Evolutionary conservation across 2,113 vertebrate genomes (phyloP).

Genomic region (Prunella himalayana): DNA sequence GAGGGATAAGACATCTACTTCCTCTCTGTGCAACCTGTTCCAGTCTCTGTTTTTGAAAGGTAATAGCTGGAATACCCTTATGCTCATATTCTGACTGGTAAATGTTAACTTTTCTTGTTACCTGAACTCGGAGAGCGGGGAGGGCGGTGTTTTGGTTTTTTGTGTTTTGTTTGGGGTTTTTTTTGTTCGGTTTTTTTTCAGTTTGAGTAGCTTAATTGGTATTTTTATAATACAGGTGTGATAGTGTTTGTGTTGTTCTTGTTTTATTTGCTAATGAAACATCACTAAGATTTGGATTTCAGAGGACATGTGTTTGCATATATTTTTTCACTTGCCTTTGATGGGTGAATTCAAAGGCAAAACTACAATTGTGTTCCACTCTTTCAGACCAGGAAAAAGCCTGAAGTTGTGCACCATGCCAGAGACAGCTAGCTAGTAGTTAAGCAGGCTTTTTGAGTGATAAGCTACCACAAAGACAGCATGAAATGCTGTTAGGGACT

Average conservation of each 20-base stretch:
- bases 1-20: background rate
- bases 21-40: background rate
- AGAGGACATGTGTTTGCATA: background rate
- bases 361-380: background rate
- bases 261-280: background rate
- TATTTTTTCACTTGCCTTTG: background rate
- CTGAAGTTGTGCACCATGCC: background rate
- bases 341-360: background rate
- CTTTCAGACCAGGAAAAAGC: background rate
- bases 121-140: background rate
- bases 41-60: background rate
- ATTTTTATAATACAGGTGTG: background rate
- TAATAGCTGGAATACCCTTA: background rate
- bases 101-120: background rate
- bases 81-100: background rate
- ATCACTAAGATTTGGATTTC: background rate
- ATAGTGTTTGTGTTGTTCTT: background rate
- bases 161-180: too few species aligned
- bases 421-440: background rate
- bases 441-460: background rate
- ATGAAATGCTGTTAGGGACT: background rate
- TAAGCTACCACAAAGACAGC: background rate
- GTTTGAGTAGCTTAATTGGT: background rate
- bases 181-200: background rate
- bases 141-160: background rate